Evolutionary conservation across 1,140 invertebrate species (phyloP).

Genomic region (Euglossa dilemma): DNA sequence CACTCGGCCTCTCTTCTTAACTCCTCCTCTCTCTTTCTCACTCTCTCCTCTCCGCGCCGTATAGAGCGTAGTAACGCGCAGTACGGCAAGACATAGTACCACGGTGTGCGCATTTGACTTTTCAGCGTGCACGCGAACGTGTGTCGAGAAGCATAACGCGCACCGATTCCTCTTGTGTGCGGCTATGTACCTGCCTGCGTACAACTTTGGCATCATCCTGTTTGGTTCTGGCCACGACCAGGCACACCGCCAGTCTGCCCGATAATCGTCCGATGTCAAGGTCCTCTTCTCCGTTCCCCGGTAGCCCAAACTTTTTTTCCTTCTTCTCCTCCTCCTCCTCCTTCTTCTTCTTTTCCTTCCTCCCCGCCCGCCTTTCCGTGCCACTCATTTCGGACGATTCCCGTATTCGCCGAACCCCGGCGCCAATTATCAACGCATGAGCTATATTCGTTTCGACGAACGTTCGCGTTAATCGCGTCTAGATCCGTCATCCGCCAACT

Average conservation of each 20-base stretch:
- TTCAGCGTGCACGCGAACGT: constrained; percentile 32
- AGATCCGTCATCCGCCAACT: not conserved
- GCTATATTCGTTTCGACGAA: constrained; percentile 19
- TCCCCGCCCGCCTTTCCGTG: too few relatives aligned
- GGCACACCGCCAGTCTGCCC: not conserved
- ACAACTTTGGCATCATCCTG: constrained; percentile 39
- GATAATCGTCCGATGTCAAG: constrained; percentile 58
- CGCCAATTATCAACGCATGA: constrained; percentile 18
- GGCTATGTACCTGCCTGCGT: constrained; percentile 32
- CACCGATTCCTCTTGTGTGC: constrained; percentile 29
- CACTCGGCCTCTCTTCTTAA: constrained; percentile 17
- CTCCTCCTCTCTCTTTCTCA: constrained; percentile 41
- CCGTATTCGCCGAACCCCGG: not conserved
- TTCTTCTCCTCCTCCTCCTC: too few relatives aligned
- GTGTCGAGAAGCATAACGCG: constrained; percentile 42
- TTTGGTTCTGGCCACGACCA: constrained; percentile 10
- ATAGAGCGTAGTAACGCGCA: constrained; percentile 48
- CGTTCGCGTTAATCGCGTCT: constrained; percentile 9
- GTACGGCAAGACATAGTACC: constrained; percentile 44
- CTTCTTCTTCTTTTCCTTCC: too few relatives aligned
- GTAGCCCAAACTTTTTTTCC: constrained; percentile 29
- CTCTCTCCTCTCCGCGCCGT: not conserved
- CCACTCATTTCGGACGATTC: not conserved
- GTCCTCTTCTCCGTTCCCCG: constrained; percentile 20
- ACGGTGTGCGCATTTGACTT: constrained; percentile 45